Conservation (phyloP, 1,140 invertebrate genomes). For the Anastrepha obliqua region DNA sequence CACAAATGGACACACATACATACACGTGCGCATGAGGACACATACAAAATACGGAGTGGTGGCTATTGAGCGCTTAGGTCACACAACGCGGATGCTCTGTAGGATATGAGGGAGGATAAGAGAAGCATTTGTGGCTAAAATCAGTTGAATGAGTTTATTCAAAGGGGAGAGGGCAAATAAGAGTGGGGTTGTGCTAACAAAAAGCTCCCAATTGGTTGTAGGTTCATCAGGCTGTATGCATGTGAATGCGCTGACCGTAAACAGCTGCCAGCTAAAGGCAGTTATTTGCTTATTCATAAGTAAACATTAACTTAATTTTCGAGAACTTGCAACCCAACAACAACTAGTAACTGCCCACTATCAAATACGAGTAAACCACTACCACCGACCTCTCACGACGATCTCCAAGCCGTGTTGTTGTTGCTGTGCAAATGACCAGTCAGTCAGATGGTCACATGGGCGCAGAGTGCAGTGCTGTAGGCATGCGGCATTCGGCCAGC, state of each 20-base stretch:
- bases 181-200: neutral
- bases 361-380: neutral
- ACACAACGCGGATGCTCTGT: too few relatives aligned
- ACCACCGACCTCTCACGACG: neutral
- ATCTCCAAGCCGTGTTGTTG: neutral
- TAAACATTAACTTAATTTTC: constrained; percentile 74
- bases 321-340: constrained; percentile 51
- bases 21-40: neutral
- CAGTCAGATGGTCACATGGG: neutral
- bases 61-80: neutral
- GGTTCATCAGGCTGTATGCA: neutral
- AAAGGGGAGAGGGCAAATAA: too few relatives aligned
- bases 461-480: neutral
- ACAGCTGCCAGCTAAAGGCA: constrained; percentile 30
- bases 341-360: neutral
- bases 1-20: neutral
- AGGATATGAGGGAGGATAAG: too few relatives aligned
- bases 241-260: neutral
- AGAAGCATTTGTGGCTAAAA: too few relatives aligned
- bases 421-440: neutral
- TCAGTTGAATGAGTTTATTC: too few relatives aligned
- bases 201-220: neutral
- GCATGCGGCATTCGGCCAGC: neutral
- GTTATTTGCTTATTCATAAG: constrained; percentile 73
- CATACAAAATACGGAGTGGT: too few relatives aligned